Evolutionary conservation across 2,888 invertebrate genomes (phyloP).

Genomic region (Drosophila conformis): DNA sequence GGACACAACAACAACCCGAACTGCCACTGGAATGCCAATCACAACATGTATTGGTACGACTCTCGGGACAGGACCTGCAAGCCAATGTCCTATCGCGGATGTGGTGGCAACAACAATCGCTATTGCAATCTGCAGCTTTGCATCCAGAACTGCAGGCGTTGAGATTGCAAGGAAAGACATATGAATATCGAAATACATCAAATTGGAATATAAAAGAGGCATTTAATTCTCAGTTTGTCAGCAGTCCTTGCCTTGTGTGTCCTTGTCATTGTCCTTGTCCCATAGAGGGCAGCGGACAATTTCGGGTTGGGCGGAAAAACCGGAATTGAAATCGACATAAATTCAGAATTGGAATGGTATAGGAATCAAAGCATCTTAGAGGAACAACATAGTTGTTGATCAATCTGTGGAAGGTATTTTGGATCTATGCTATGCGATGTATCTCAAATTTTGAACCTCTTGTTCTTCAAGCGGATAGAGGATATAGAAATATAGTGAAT

Average conservation of each 20-base stretch:
- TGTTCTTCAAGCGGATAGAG: no score
- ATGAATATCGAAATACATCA: background rate
- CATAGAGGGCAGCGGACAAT: background rate
- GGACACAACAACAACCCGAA: background rate
- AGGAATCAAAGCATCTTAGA: background rate
- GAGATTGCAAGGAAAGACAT: background rate
- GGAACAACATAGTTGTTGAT: no score
- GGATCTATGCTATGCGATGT: no score
- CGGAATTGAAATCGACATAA: background rate
- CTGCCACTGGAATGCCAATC: slow-evolving; percentile 3
- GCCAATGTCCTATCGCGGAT: background rate
- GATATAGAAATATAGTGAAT: no score
- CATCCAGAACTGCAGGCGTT: background rate
- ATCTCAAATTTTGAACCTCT: no score
- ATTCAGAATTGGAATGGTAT: background rate
- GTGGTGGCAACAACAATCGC: background rate
- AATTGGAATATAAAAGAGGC: background rate
- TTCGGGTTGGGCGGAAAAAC: background rate
- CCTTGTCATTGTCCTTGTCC: no score
- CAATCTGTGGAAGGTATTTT: no score
- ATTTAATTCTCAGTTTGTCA: background rate
- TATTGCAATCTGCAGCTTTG: background rate
- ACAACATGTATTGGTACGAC: slow-evolving; percentile 23
- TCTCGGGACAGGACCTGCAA: slow-evolving; percentile 1
- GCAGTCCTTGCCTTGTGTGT: background rate